These are phyloP conservation scores for Hippolais icterina DNA, from an alignment of 2,113 vertebrate genomes.

Conservation along the genomic window DNA sequence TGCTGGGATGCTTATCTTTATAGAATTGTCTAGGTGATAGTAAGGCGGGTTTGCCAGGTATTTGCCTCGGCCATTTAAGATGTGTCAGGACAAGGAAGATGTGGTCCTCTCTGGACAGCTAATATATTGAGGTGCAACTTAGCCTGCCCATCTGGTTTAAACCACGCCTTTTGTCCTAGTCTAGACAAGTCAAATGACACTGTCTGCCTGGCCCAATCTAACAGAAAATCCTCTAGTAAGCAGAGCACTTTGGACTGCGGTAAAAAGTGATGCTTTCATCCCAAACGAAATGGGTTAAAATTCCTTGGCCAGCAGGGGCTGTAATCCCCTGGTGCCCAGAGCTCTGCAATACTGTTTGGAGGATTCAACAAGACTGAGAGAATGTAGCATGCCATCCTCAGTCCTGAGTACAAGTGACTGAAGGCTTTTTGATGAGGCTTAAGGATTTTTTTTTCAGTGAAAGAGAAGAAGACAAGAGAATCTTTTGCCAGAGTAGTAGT, in stretches of 20 bases:
- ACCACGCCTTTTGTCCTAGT: slow-evolving; percentile 6
- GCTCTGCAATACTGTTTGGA: background rate
- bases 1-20: background rate
- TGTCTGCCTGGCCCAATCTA: background rate
- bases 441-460: background rate
- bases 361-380: background rate
- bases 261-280: background rate
- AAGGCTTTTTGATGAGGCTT: background rate
- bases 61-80: background rate
- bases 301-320: background rate
- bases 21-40: background rate
- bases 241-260: background rate
- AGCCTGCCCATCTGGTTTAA: background rate
- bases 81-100: background rate
- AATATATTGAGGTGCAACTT: background rate
- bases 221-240: background rate
- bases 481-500: background rate
- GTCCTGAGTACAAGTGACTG: background rate
- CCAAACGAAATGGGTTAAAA: background rate
- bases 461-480: background rate
- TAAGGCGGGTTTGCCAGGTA: background rate
- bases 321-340: background rate
- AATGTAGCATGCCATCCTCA: background rate
- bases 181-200: background rate
- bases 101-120: background rate